These are phyloP conservation scores for Phylloscopus collybita DNA, from an alignment of 2,797 vertebrate genomes.

Conservation along the genomic window DNA sequence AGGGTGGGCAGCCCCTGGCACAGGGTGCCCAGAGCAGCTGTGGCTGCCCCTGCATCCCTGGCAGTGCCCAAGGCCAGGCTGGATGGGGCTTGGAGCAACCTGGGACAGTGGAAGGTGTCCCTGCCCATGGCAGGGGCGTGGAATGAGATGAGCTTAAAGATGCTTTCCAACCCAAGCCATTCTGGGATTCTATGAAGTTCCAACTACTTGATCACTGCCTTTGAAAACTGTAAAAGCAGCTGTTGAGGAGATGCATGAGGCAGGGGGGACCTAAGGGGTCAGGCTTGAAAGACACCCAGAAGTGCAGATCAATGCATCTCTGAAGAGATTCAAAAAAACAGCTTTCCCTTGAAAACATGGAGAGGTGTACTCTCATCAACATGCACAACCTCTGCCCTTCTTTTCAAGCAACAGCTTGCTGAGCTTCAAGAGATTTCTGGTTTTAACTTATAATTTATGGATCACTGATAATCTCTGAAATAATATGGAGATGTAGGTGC, in stretches of 20 bases:
- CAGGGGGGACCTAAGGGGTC: background rate
- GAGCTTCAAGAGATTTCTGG: background rate
- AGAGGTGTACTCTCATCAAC: background rate
- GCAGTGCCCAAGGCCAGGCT: accelerated
- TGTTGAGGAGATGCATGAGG: background rate
- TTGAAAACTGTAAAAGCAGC: background rate
- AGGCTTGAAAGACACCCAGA: background rate
- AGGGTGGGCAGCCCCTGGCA: background rate
- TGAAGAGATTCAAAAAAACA: background rate
- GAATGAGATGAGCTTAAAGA: background rate
- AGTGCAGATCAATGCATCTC: background rate
- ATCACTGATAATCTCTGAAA: background rate
- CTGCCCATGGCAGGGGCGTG: background rate
- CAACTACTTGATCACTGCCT: background rate
- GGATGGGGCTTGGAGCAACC: accelerated
- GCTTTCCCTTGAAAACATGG: background rate
- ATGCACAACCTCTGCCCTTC: background rate
- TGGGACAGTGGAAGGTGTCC: background rate
- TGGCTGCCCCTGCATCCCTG: background rate
- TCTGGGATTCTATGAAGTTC: background rate
- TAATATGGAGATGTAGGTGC: background rate
- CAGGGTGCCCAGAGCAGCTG: background rate
- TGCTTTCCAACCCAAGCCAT: background rate
- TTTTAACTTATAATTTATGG: background rate
- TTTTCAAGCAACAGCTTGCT: background rate